Conservation (phyloP, 2,888 invertebrate genomes). For the Andrena haemorrhoa region DNA sequence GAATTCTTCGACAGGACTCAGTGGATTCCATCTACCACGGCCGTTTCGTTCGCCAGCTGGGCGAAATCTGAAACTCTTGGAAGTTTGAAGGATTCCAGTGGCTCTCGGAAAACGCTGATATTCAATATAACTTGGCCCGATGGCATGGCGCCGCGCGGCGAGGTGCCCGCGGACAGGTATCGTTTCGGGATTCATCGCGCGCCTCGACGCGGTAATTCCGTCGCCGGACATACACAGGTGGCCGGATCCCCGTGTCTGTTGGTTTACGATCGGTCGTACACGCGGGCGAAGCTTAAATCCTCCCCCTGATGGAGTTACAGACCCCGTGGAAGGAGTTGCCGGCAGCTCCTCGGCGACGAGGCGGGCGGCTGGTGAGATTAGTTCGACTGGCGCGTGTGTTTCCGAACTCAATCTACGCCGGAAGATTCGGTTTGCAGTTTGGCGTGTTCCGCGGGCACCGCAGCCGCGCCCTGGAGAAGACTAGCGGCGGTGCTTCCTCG, state of each 20-base stretch:
- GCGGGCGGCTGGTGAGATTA: conserved; percentile 67
- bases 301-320: conserved; percentile 65
- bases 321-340: conserved; percentile 18
- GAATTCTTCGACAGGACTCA: not conserved
- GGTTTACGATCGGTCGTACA: conserved; percentile 66
- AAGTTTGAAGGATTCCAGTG: not conserved
- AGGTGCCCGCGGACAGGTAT: not conserved
- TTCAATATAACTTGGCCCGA: conserved; percentile 3
- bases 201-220: conserved; percentile 20
- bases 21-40: not conserved
- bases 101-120: conserved; percentile 13
- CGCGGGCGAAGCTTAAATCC: conserved; percentile 69
- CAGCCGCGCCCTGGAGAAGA: conserved; percentile 20
- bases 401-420: conserved; percentile 77
- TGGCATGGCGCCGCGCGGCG: not conserved
- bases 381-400: conserved; percentile 76
- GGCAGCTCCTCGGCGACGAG: not conserved
- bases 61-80: not conserved
- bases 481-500: conserved; percentile 29
- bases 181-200: conserved; percentile 34
- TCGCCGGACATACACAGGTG: conserved; percentile 26
- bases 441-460: conserved; percentile 54
- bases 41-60: not conserved
- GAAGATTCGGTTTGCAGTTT: conserved; percentile 77
- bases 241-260: conserved; percentile 42